Evolutionary conservation across 53 echinoderm and acorn worm species (phyloP), one percentile per base, ranked within the genome.

Genomic region (Glandiceps talaboti): DNA sequence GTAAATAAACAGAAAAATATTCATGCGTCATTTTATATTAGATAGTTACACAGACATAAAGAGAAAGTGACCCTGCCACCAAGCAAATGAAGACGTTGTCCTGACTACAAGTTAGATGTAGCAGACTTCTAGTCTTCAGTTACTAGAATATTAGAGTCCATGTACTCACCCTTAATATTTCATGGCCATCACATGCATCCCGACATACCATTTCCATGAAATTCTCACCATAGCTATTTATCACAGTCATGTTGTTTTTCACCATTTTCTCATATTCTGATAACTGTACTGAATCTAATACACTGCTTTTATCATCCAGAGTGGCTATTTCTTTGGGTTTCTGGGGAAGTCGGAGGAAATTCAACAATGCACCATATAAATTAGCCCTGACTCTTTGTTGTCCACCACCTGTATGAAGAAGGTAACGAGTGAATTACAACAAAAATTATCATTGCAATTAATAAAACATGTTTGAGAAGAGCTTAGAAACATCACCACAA

Each of bases 121-220:
- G n/a, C n/a, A n/a, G n/a, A n/a, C n/a, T n/a, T n/a, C n/a, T n/a
- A n/a, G n/a, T n/a, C n/a, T n/a, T n/a, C n/a, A n/a, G n/a, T n/a
- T n/a, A n/a, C n/a, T n/a, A n/a, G n/a, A n/a, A n/a, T n/a, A n/a
- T n/a, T n/a, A n/a, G n/a, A n/a, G n/a, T n/a, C n/a, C n/a, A n/a
- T n/a, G n/a, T n/a, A 33, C 92, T 87, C 82, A 97, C 99, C 89
- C 99, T 85, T 27, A 93, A 91, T 0, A 97, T 86, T 74, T 91
- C 99, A 80, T 93, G 93, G 0, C 99, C 93, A 75, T 97, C 99
- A 75, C 99, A 93, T 25, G 99, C 89, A 77, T 97, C 93, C 32
- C 91, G 83, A 77, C 93, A 97, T 74, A 97, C 89, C 79, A 97
- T 86, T 29, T 93, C 91, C 79, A 94, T 90, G 73, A 97, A 81